A percentile compares a stretch with the other conserved stretches of the same genome.
These are phyloP conservation scores for Myathropa florea DNA, from an alignment of 2,888 invertebrate genomes.

Conservation along the genomic window DNA sequence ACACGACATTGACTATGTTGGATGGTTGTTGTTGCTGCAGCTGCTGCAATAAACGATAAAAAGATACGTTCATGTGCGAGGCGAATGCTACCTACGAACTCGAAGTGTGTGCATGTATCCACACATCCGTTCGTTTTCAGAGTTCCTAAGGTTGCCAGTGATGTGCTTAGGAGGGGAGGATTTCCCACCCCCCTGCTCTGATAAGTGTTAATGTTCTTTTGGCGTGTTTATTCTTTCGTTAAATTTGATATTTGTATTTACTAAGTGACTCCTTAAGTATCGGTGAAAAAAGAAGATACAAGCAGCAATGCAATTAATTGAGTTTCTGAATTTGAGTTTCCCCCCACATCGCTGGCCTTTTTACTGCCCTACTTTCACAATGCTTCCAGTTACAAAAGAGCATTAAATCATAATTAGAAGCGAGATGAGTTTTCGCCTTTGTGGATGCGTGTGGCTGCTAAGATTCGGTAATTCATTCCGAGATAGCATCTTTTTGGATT, in stretches of 20 bases:
- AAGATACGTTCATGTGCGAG: constrained; percentile 35
- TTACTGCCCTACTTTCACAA: neutral
- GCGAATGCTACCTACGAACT: neutral
- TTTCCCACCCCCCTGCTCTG: neutral
- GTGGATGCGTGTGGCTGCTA: neutral
- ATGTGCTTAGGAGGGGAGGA: constrained; percentile 10
- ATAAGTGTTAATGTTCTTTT: constrained; percentile 42
- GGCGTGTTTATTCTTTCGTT: constrained; percentile 62
- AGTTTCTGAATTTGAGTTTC: constrained; percentile 43
- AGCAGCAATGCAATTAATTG: constrained; percentile 57
- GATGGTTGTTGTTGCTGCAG: constrained; percentile 57
- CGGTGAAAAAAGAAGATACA: constrained; percentile 20
- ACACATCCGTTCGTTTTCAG: neutral
- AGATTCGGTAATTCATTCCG: constrained; percentile 24
- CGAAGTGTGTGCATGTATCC: neutral
- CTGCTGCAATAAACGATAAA: constrained; percentile 64
- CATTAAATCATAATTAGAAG: constrained; percentile 58
- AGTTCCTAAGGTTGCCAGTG: too few relatives aligned
- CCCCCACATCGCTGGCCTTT: neutral
- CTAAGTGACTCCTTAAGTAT: constrained; percentile 55
- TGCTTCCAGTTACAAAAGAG: neutral
- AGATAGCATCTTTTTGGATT: constrained; percentile 11
- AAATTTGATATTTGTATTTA: constrained; percentile 61
- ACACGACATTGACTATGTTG: neutral
- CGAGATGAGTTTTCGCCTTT: constrained; percentile 24